These are phyloP conservation scores for Hydropotes inermis DNA, from an alignment of 2,113 vertebrate species.

Conservation along the genomic window DNA sequence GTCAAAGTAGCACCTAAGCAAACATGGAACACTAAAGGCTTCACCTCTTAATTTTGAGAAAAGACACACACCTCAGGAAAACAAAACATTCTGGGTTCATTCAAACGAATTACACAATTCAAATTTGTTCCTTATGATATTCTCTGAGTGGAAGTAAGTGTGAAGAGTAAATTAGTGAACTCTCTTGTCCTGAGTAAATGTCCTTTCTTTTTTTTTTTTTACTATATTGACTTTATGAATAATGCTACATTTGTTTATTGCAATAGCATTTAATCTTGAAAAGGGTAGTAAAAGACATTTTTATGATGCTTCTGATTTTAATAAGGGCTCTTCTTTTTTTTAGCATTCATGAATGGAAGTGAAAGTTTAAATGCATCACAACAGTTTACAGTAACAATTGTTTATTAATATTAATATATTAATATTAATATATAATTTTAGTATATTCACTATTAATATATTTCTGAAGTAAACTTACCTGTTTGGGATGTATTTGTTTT, in stretches of 20 bases:
- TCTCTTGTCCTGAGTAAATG: not conserved
- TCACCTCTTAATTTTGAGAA: not conserved
- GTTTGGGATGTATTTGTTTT: conserved; percentile 1
- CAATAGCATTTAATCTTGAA: not conserved
- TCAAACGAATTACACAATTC: not conserved
- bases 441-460: not conserved
- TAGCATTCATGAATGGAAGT: not conserved
- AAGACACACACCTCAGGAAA: not conserved
- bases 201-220: not conserved
- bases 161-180: not conserved
- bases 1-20: not conserved
- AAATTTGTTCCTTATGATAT: not conserved
- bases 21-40: not conserved
- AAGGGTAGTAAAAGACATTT: not conserved
- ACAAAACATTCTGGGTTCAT: not conserved
- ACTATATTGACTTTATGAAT: not conserved
- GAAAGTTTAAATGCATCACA: conserved; percentile 5
- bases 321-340: not conserved
- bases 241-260: not conserved
- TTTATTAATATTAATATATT: not conserved
- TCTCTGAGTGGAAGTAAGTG: not conserved
- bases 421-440: not conserved
- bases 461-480: not conserved
- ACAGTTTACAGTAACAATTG: not conserved
- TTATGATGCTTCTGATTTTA: not conserved